Conservation (phyloP, 2,888 invertebrate species). For the Acronicta alni region DNA sequence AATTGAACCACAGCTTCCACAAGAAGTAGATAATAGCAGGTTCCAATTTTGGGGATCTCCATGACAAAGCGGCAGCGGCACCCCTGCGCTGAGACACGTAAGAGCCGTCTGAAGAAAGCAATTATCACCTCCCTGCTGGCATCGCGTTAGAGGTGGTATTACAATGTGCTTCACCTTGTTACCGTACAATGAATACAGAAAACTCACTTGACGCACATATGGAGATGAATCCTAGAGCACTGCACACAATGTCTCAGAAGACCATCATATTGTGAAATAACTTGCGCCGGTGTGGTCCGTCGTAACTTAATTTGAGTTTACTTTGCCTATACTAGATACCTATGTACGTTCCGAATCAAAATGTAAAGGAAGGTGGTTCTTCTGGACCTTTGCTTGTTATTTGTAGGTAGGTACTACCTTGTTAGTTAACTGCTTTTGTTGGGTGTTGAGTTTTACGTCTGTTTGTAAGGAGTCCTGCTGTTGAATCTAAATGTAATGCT, state of each 20-base stretch:
- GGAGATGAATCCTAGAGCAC: neutral
- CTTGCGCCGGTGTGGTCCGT: too few species aligned
- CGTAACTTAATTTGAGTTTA: too few species aligned
- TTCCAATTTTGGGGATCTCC: conserved; percentile 52
- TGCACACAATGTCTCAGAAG: neutral
- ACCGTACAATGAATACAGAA: conserved; percentile 8
- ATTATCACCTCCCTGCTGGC: conserved; percentile 66
- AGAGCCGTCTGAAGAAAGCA: conserved; percentile 71
- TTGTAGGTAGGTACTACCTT: conserved; percentile 28
- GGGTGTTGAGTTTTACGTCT: conserved; percentile 33
- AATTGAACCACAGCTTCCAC: conserved; percentile 11
- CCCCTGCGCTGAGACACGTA: conserved; percentile 61
- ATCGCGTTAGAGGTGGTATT: conserved; percentile 48
- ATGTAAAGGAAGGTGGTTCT: conserved; percentile 5
- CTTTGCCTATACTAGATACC: too few species aligned
- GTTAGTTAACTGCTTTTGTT: conserved; percentile 55
- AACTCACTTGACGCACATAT: conserved; percentile 5
- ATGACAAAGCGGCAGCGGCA: conserved; percentile 63
- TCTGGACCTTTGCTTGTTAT: neutral
- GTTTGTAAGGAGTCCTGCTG: conserved; percentile 39
- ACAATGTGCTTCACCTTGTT: conserved; percentile 39
- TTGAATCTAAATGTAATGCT: conserved; percentile 39
- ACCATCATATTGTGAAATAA: neutral
- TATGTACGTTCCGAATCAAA: too few species aligned
- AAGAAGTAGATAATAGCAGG: conserved; percentile 26